A percentile compares a stretch with the other conserved stretches of the same genome.
These are phyloP conservation scores for Rosalia funebris DNA, from an alignment of 2,888 invertebrate genomes.

Conservation along the genomic window DNA sequence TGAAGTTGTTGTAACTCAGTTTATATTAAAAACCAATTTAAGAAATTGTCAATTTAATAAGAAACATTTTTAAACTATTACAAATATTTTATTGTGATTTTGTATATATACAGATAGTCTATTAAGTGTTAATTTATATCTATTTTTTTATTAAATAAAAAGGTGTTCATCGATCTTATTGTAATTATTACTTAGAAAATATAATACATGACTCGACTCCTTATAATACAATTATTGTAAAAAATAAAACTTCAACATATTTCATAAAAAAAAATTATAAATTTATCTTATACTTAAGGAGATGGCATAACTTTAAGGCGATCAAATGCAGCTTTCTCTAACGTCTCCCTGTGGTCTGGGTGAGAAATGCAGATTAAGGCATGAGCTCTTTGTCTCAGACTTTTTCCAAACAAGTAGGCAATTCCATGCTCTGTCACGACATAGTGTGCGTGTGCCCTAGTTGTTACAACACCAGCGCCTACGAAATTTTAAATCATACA, in stretches of 20 bases:
- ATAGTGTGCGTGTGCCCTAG: conserved; percentile 92
- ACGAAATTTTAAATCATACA: background rate
- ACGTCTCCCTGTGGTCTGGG: conserved; percentile 82
- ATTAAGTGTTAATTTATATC: conserved; percentile 1
- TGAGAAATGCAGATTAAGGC: conserved; percentile 90
- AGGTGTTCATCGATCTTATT: conserved; percentile 3
- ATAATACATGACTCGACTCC: conserved; percentile 7
- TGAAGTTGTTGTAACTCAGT: no score
- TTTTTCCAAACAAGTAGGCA: conserved; percentile 89
- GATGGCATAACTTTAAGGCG: conserved; percentile 82
- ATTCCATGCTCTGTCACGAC: conserved; percentile 94
- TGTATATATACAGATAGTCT: conserved; percentile 3
- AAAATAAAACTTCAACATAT: conserved; percentile 20
- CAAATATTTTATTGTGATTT: background rate
- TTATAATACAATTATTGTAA: conserved; percentile 22
- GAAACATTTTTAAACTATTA: no score
- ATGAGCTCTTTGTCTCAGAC: conserved; percentile 87
- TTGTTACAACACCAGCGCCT: conserved; percentile 92
- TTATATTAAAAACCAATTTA: no score
- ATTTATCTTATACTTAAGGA: conserved; percentile 32
- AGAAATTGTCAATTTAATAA: no score
- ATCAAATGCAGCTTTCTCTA: conserved; percentile 91
- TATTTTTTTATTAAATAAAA: conserved; percentile 15
- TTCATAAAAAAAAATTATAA: conserved; percentile 7
- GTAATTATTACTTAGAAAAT: conserved; percentile 12